phyloP scores from a whole-genome alignment of 2,113 vertebrate species.

The Rhabdornis inornatus region DNA sequence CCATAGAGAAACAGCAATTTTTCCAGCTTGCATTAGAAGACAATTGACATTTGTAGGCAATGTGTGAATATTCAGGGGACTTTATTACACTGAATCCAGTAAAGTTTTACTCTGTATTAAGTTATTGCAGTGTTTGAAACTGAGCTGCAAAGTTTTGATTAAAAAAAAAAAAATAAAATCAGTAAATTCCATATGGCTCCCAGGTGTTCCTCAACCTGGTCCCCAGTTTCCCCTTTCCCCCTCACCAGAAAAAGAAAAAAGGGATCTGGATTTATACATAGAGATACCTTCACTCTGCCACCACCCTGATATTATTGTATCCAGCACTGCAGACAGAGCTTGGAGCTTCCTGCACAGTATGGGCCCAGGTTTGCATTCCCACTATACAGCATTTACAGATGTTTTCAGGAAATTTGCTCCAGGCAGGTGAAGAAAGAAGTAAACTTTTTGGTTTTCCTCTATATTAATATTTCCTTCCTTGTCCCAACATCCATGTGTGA shows the following conservation, averaged over 20 bases:
- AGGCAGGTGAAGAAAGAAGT: constrained; percentile 33
- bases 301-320: not conserved
- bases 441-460: constrained; percentile 18
- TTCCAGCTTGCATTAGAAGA: not conserved
- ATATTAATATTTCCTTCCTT: constrained; percentile 38
- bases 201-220: constrained; percentile 53
- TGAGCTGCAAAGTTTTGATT: constrained; percentile 57
- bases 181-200: constrained; percentile 59
- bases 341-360: constrained; percentile 46
- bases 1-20: constrained; percentile 4
- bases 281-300: constrained; percentile 15
- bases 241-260: not conserved
- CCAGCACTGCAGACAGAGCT: constrained; percentile 5
- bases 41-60: constrained; percentile 46
- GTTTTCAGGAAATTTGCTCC: constrained; percentile 47
- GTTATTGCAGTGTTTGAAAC: constrained; percentile 58
- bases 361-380: constrained; percentile 17
- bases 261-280: constrained; percentile 13
- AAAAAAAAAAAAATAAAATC: constrained; percentile 13
- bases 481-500: not conserved
- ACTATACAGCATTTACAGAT: constrained; percentile 43
- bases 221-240: not conserved
- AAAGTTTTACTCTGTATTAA: constrained; percentile 53
- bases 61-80: not conserved
- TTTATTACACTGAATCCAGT: constrained; percentile 31